Evolutionary conservation across 2,888 invertebrate species (phyloP), one percentile per base, ranked within the genome.

Genomic region (Balanococcus diminutus): DNA sequence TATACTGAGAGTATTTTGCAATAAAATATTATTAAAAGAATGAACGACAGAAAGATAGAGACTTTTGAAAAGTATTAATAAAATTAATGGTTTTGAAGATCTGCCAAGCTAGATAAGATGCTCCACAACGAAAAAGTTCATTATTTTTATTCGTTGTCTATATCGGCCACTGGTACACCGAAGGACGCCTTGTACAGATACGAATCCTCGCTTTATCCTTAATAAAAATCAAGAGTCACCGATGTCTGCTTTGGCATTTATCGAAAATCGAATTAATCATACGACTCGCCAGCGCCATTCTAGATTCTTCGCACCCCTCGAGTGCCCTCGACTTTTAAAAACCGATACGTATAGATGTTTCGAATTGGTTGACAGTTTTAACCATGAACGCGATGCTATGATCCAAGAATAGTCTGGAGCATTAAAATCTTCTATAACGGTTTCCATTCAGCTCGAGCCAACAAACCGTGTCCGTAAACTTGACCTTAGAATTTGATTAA

Each of bases 51-150:
- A 81, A 28, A 36, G 42, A 81, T 19, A 39, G 81, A 42, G 28
- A 36, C 28, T 82, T 46, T 81, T 81, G 42, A 31, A 81, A n/a
- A 42, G 81, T 81, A 81, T 81, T 81, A 81, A 81, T 81, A 81
- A 81, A 81, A 81, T 81, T 81, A 82, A 82, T 82, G 82, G 82
- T 31, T 82, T 82, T 82, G 82, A 82, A 46, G 82, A 82, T 82
- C 19, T 82, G 82, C 82, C 82, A 82, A 82, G 42, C 82, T 28
- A 82, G 82, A 46, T 51, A 56, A 82, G 82, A 82, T 28, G 22
- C 31, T 31, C 75, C n/a, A 36, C 3, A 36, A 36, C 75, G 75
- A 79, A 79, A n/a, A 79, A 79, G 32, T 79, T 79, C 75, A 79
- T 79, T 79, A 79, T 79, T 79, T 79, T 72, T 72, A 72, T 72